Evolutionary conservation across 2,113 vertebrate genomes (phyloP).

Genomic region (Asarcornis scutulata): DNA sequence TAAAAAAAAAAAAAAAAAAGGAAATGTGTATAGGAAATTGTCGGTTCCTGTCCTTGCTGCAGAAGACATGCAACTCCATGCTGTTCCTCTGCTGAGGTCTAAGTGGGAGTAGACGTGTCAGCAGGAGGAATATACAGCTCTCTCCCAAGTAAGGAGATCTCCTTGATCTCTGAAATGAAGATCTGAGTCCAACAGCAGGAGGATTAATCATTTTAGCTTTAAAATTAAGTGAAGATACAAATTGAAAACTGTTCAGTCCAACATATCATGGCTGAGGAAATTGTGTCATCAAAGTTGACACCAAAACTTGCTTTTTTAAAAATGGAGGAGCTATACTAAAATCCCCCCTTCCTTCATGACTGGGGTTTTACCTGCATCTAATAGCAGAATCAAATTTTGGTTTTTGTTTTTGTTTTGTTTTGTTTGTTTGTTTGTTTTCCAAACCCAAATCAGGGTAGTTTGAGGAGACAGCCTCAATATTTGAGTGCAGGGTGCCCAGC

Average conservation of each 20-base stretch:
- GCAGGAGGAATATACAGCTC: background rate
- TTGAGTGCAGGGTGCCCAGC: background rate
- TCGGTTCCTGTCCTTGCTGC: background rate
- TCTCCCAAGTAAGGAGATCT: background rate
- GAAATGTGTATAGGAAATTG: background rate
- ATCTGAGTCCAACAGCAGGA: background rate
- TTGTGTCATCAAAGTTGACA: background rate
- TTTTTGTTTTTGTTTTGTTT: background rate
- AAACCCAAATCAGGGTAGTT: background rate
- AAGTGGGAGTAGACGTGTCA: background rate
- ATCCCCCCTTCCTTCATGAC: background rate
- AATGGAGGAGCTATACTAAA: background rate
- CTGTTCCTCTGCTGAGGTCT: background rate
- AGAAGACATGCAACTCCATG: background rate
- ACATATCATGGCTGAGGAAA: background rate
- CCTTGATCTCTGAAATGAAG: background rate
- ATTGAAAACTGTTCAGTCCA: background rate
- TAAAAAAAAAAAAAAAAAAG: background rate
- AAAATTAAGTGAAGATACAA: background rate
- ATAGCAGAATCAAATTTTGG: background rate
- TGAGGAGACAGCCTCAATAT: background rate
- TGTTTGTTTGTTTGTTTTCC: background rate
- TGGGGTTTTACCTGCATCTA: background rate
- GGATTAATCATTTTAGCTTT: background rate
- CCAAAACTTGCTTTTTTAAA: background rate